phyloP scores from a whole-genome alignment of 2,797 vertebrate species.

The Vultur gryphus region DNA sequence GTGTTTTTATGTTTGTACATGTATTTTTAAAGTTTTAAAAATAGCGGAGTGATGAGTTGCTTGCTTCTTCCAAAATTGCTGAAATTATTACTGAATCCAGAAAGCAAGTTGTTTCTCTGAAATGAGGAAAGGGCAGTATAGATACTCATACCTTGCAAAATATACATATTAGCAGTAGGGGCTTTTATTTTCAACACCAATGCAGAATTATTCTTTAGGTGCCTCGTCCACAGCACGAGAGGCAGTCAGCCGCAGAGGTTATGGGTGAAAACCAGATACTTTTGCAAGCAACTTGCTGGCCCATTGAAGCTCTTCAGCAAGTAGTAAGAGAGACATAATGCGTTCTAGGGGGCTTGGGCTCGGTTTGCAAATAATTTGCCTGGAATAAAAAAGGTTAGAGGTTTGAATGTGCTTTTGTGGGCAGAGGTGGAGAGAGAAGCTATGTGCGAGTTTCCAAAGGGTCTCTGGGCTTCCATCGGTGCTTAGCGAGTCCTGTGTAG shows the following conservation, averaged over 20 bases:
- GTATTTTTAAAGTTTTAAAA: slow-evolving; percentile 19
- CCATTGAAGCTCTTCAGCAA: neutral
- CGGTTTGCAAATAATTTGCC: neutral
- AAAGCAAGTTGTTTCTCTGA: neutral
- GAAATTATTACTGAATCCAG: neutral
- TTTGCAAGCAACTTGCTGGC: neutral
- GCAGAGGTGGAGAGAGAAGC: neutral
- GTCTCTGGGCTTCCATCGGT: neutral
- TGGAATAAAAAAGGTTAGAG: neutral
- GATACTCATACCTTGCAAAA: neutral
- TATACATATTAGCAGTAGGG: neutral
- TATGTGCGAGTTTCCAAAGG: neutral
- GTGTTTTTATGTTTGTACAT: slow-evolving; percentile 14
- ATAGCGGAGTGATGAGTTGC: neutral
- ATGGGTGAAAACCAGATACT: neutral
- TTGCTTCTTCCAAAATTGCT: neutral
- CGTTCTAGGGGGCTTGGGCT: neutral
- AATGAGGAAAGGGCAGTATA: fast-evolving
- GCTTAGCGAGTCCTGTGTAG: fast-evolving
- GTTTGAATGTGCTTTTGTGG: neutral
- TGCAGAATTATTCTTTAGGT: neutral
- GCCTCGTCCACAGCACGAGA: neutral
- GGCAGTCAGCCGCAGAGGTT: neutral
- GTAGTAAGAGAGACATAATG: neutral
- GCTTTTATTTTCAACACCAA: neutral